Evolutionary conservation across 2,113 vertebrate species (phyloP), one percentile per base, ranked within the genome.

Genomic region (Neopipo cinnamomea): DNA sequence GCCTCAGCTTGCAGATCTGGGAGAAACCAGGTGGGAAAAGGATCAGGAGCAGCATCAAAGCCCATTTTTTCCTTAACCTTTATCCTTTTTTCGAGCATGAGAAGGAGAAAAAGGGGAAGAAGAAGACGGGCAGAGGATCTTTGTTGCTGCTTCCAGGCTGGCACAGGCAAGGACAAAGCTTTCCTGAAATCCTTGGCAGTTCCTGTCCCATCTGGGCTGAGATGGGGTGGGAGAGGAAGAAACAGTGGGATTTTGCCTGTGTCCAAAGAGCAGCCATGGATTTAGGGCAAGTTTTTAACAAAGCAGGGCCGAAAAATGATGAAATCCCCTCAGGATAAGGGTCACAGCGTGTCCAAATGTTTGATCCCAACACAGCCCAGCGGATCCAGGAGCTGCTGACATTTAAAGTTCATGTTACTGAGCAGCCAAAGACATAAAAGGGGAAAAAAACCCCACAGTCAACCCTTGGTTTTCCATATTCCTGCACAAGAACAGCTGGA

Each of bases 341-440:
- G 47, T 39, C 31, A 41, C 21, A 28, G 55, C 4, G 8, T 5
- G 20, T 35, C 47, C 27, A 18, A 67, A 28, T 7, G 12, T 50
- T 28, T 16, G 0, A 63, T 35, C 39, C 44, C 3, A 0, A 16
- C 0, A 2, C 33, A 23, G 39, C 0, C 17, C 42, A 28, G 73
- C 0, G 1, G 62, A 33, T 53, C 52, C 66, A 19, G 50, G 72
- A 37, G 55, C 65, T 76, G 80, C 84, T 88, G 90, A 94, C 56
- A 78, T 91, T 87, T 91, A 67, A 87, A 85, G 82, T 82, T 85
- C 55, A n/a, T 19, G n/a, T 68, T 42, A 85, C 52, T 71, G 59
- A 82, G 58, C 24, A 85, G 71, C 25, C 85, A 62, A 90, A 90
- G 62, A 76, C 1, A 63, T 2, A 53, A 82, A 82, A 52, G 5